Conservation (phyloP, 2,888 invertebrate species). For the Encarsia formosa region DNA sequence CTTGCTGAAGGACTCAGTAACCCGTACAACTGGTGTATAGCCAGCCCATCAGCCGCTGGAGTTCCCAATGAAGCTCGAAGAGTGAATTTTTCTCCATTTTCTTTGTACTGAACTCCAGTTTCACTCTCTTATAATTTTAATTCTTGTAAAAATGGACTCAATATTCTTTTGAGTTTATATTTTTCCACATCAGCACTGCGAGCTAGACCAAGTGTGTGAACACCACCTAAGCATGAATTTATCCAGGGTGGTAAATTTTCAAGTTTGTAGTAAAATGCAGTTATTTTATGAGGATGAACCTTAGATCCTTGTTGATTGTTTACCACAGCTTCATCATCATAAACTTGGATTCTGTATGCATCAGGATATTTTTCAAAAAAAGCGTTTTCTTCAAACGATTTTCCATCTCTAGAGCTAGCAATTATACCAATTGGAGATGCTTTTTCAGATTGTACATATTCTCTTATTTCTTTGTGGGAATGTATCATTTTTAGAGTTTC, state of each 20-base stretch:
- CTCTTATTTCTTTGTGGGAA: constrained; percentile 1
- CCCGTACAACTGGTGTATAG: constrained; percentile 22
- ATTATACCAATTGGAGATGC: background rate
- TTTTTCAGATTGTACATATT: background rate
- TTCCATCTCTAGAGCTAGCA: background rate
- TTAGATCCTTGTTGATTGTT: constrained; percentile 27
- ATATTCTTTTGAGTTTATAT: constrained; percentile 11
- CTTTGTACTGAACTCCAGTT: background rate
- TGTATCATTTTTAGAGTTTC: constrained; percentile 9
- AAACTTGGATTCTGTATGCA: constrained; percentile 18
- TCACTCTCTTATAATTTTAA: constrained; percentile 17
- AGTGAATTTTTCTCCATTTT: background rate
- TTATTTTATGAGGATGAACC: constrained; percentile 23
- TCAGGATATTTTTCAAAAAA: background rate
- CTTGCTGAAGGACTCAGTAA: constrained; percentile 17
- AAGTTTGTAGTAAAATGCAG: constrained; percentile 25
- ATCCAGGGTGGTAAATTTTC: constrained; percentile 26
- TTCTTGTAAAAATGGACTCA: constrained; percentile 13
- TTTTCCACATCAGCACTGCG: constrained; percentile 10
- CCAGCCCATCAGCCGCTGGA: constrained; percentile 20
- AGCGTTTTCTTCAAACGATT: background rate
- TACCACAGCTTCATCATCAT: constrained; percentile 28
- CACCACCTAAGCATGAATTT: constrained; percentile 16
- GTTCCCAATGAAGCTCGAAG: constrained; percentile 12
- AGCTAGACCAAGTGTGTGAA: constrained; percentile 24